Evolutionary conservation across 2,113 vertebrate genomes (phyloP), one percentile per base, ranked within the genome.

Genomic region (Meles meles): DNA sequence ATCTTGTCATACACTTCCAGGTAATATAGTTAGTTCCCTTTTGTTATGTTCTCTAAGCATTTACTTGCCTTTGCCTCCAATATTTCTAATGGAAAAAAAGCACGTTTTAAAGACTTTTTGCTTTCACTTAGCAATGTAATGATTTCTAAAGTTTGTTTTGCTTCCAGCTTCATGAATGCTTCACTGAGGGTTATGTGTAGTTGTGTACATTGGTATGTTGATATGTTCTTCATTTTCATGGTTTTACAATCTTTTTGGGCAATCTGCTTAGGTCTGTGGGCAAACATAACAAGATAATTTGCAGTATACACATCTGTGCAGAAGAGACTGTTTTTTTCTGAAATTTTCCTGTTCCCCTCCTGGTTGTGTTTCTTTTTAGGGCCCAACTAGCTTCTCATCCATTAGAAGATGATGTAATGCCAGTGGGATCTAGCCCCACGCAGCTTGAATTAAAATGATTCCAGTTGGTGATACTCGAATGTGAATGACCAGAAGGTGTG

Each of bases 401-500:
- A 97, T 98, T 98, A 98, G 96, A 96, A 98, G 69, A 96, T 98
- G 97, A 98, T 97, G 92, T 98, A 97, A 98, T 98, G 55, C 94
- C 88, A 90, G 31, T 89, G 97, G 94, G 90, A 97, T 59, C 84
- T 97, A 91, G 90, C 97, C 97, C 80, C 96, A 97, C 90, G 95
- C 95, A 97, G 69, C 82, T 94, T 98, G 97, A 98, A 98, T 88
- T 81, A 95, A 98, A 98, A 90, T 94, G 96, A 96, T 97, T 98
- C 96, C 72, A 97, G 93, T 98, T 98, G 97, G 96, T 92, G 88
- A 63, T 96, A 96, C 89, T 72, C 93, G 93, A 97, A 95, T 88
- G 93, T 95, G 94, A 91, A 96, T 98, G 98, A 98, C 92, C 97
- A 98, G 97, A 89, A 98, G 97, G 96, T 91, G 97, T 98, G 97